Evolutionary conservation across 2,888 invertebrate genomes (phyloP), one percentile per base, ranked within the genome.

Genomic region (Rhyacophila evoluta): DNA sequence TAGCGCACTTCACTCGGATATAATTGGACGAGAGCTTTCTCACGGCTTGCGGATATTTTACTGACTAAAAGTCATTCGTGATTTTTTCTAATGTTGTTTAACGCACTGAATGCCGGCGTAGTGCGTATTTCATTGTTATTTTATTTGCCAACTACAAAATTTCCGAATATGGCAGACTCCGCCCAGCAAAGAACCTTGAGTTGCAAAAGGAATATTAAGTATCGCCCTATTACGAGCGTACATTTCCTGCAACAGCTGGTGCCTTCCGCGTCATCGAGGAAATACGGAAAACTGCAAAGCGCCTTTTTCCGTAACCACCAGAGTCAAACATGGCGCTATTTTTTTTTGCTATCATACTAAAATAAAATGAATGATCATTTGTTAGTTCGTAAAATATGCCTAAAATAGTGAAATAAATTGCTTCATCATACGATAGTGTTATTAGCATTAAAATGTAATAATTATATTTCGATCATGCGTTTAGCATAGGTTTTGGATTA

Each of bases 141-240:
- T 55, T 55, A 1, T 55, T 10, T 25, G 15, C 19, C 15, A 25
- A 55, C 55, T 10, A 10, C 12, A 55, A 12, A 55, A 19, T 55
- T 55, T 10, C 15, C 19, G 55, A 55, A 55, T 19, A 1, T 25
- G 28, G n/a, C 11, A 8, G 68, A 74, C 74, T 78, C 78, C 78
- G 74, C 78, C 78, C 74, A 78, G 74, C 11, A 25, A 19, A 55
- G 19, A 55, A 55, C 55, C 55, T 55, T 55, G 55, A 55, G 19
- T 19, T 8, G 10, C 25, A 19, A 55, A 8, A 55, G 55, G 55
- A 55, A 55, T 55, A 55, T 19, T 55, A n/a, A 19, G 25, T 55
- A 55, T 55, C 55, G 55, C 25, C 55, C 55, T 55, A 19, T 55
- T 55, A 55, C 55, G 25, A 55, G 55, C 55, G 55, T 19, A 10